Base-by-base conservation (phyloP, 2,888 invertebrate genomes). In the Nomada ferruginata region DNA sequence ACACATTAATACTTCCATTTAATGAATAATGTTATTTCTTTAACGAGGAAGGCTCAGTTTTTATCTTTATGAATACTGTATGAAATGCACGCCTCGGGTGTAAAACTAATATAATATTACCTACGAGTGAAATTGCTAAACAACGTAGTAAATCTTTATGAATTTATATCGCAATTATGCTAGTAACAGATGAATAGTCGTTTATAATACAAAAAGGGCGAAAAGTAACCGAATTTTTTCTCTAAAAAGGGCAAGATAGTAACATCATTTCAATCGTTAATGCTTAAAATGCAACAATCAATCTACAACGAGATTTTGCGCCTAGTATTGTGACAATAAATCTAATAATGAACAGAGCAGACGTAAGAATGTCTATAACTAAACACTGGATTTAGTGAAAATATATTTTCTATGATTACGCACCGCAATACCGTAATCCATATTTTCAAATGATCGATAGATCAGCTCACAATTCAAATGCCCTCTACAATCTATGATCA, bases 401-500 rank as follows among this genome's bases (percentile, higher is more conserved):
- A 47, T 69, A 75, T 70, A 79, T 63, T 57, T 55, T 68, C 55
- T 70, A 66, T 53, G 36, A 64, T 76, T 82, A 79, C 75, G 68
- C 77, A 71, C 55, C 70, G 42, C 59, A 71, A 74, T 68, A 86
- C 76, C 82, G 69, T 69, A 76, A 83, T 63, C 52, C 60, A 60
- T 68, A 66, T 63, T 82, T 55, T 74, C 53, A 87, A 81, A 84
- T 69, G 81, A 78, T 57, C 60, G 69, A 66, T 72, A 65, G 60
- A 81, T 71, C 68, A 75, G 80, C 72, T 80, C 70, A 52, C 79
- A 53, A 87, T 77, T 79, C 53, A 79, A 87, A 89, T 89, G 85
- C 83, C 83, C 87, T 79, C 77, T 86, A 82, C 81, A 83, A 86
- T 77, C 83, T 87, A 86, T 72, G 72, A 77, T 86, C 85, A 87